Conservation (phyloP, 2,888 invertebrate genomes). For the Dexiosoma caninum region DNA sequence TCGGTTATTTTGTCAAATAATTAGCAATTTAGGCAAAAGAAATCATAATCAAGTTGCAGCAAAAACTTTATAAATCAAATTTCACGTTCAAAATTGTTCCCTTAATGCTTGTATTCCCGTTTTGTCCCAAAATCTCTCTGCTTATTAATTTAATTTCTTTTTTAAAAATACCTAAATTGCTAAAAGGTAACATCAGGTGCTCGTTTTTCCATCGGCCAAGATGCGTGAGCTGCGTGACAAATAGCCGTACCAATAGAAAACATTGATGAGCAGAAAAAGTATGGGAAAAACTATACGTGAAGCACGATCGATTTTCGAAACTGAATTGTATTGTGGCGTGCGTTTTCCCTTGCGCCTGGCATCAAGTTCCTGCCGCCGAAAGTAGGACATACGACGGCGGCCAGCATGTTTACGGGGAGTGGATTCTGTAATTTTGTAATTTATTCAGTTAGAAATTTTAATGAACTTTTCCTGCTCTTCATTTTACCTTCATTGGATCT, state of each 20-base stretch:
- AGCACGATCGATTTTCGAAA: constrained; percentile 87
- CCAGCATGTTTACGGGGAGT: constrained; percentile 61
- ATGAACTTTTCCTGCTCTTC: background rate
- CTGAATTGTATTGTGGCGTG: constrained; percentile 85
- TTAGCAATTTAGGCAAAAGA: constrained; percentile 76
- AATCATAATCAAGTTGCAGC: constrained; percentile 64
- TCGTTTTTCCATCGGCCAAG: constrained; percentile 70
- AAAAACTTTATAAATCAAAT: constrained; percentile 10
- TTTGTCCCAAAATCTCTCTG: background rate
- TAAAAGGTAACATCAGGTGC: constrained; percentile 78
- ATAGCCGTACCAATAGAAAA: constrained; percentile 89
- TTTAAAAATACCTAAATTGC: constrained; percentile 76
- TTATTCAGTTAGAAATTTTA: background rate
- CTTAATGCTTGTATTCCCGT: background rate
- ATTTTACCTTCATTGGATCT: constrained; percentile 69
- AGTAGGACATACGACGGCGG: constrained; percentile 74
- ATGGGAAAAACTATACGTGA: constrained; percentile 87
- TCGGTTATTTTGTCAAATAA: constrained; percentile 18
- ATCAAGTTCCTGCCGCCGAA: constrained; percentile 74
- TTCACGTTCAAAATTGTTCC: background rate
- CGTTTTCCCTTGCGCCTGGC: constrained; percentile 75
- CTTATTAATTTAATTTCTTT: constrained; percentile 67
- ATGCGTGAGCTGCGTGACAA: constrained; percentile 80
- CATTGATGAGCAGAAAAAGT: constrained; percentile 85
- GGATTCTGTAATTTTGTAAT: constrained; percentile 48